Evolutionary conservation across 2,888 invertebrate genomes (phyloP).

Genomic region (Drosophila cyrtoloma): DNA sequence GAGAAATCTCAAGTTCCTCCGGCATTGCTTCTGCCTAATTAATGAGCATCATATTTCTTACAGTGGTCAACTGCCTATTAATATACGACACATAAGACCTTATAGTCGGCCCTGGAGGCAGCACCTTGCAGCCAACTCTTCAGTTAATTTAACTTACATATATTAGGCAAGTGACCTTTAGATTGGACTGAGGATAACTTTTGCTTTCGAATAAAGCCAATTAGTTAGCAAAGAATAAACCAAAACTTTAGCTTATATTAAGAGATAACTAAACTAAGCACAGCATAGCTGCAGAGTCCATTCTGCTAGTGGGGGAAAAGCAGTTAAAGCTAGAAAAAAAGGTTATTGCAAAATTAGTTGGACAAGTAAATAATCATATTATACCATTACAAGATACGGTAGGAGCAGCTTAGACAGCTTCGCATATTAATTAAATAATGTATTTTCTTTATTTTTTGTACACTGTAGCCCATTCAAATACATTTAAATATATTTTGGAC

Average conservation of each 20-base stretch:
- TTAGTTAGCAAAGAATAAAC: not conserved
- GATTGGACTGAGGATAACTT: not conserved
- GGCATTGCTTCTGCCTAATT: slow-evolving; percentile 63
- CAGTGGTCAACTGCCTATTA: slow-evolving; percentile 52
- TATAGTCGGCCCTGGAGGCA: slow-evolving; percentile 28
- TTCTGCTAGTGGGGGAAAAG: too few relatives aligned
- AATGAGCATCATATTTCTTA: slow-evolving; percentile 62
- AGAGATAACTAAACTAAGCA: not conserved
- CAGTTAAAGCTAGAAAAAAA: not conserved
- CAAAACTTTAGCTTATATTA: not conserved
- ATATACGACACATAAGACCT: slow-evolving; percentile 44
- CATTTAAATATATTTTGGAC: not conserved
- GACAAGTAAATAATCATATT: not conserved
- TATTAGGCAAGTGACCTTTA: not conserved
- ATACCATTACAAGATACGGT: not conserved
- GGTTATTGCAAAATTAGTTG: not conserved
- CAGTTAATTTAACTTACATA: not conserved
- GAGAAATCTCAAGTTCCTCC: slow-evolving; percentile 55
- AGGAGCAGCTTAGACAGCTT: not conserved
- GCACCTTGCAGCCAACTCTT: slow-evolving; percentile 13
- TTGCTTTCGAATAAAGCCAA: not conserved
- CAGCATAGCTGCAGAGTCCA: not conserved
- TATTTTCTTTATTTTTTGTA: not conserved
- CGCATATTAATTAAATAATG: not conserved
- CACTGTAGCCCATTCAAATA: too few relatives aligned